phyloP scores from a whole-genome alignment of 2,113 vertebrate species.

The Rhinolophus ferrumequinum region DNA sequence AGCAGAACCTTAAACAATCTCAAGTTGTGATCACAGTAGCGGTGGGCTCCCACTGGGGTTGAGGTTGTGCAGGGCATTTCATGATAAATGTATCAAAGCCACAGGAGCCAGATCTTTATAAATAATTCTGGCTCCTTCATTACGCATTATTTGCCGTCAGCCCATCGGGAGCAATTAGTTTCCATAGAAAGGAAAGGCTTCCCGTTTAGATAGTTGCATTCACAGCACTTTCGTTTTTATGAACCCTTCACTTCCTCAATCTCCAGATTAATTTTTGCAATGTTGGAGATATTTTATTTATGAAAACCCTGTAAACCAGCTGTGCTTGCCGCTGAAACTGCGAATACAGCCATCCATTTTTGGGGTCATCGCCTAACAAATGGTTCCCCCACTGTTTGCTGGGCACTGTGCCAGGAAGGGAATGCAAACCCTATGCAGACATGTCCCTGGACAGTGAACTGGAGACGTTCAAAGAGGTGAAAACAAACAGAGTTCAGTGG shows the following conservation, averaged over 20 bases:
- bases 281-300: background rate
- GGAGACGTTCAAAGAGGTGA: background rate
- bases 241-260: background rate
- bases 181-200: background rate
- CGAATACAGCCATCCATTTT: too few species aligned
- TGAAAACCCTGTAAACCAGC: background rate
- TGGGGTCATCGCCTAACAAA: background rate
- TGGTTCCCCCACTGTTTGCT: background rate
- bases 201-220: background rate
- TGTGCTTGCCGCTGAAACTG: background rate
- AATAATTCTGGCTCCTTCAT: constrained; percentile 20
- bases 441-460: background rate
- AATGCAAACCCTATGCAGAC: fast-evolving
- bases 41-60: background rate
- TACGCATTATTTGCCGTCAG: background rate
- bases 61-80: background rate
- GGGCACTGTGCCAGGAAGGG: background rate
- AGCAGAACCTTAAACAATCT: constrained; percentile 3
- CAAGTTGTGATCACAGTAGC: background rate
- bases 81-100: constrained; percentile 36
- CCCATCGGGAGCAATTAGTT: background rate
- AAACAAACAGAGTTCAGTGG: background rate
- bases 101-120: background rate
- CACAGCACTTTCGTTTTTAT: background rate
- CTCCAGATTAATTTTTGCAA: background rate